Base-by-base conservation (phyloP, 2,113 vertebrate species). In the Urocitellus parryii region DNA sequence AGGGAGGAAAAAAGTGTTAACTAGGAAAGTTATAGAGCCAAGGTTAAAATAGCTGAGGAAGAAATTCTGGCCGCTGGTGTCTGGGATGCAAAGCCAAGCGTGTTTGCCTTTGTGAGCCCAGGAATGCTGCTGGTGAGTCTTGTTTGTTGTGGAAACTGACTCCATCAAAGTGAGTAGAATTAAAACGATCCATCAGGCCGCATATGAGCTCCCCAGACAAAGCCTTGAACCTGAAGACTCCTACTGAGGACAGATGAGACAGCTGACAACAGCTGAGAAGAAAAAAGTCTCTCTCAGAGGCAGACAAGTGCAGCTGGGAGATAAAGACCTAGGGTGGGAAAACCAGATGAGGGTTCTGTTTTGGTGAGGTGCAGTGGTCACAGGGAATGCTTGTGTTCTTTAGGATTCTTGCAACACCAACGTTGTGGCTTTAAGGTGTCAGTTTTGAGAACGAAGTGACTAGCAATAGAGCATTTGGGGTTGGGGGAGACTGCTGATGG, bases 71-170 rank as follows among this genome's bases (percentile, higher is more conserved):
- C 91, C 93, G 82, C 68, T 48, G 53, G 82, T 25, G 27, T 73
- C 80, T 80, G 70, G 70, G 93, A 83, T 80, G 97, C 91, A 94
- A 94, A 95, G 94, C 83, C 94, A 94, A 96, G 70, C 37, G 58
- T 91, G 37, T 89, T 93, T 96, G 94, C 88, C 89, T 95, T 92
- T 95, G 88, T 81, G 79, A 96, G 79, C 74, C 29, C 53, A 82
- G 80, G 93, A 97, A 91, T 73, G 87, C 45, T 63, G 84, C 53
- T 89, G 83, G 78, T 92, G 73, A 97, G 76, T 9, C 91, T 74
- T 96, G 89, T 90, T 97, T 97, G 85, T 93, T 96, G 81, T 96
- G 88, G 85, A 95, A 98, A 96, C 92, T 74, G 82, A 88, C 73
- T 93, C 18, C 24, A 95, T 97, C 24, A 24, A 96, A 97, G 93